A percentile compares a stretch with the other conserved stretches of the same genome.
Conservation (phyloP, 2,888 invertebrate species). For the Polyploca ridens region DNA sequence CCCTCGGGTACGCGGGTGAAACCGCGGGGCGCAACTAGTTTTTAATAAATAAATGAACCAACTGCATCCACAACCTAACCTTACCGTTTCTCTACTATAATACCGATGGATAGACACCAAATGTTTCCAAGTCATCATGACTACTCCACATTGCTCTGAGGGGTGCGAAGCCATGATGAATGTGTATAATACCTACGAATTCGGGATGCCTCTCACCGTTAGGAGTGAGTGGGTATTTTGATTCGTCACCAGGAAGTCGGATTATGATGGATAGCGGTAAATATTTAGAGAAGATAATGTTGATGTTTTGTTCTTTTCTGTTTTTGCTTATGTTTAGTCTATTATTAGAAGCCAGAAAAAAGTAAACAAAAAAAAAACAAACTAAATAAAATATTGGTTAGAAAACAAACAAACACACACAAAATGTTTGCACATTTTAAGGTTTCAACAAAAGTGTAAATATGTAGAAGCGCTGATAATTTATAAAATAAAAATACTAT, state of each 20-base stretch:
- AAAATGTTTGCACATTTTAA: too few species aligned
- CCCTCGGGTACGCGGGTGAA: too few species aligned
- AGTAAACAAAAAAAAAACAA: too few species aligned
- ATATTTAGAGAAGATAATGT: not conserved
- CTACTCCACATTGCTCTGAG: conserved; percentile 33
- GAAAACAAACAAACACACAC: too few species aligned
- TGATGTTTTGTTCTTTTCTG: too few species aligned
- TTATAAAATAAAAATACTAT: too few species aligned
- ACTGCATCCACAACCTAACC: conserved; percentile 38
- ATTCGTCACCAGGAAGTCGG: conserved; percentile 9
- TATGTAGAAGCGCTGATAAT: too few species aligned
- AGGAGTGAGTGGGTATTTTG: conserved; percentile 7
- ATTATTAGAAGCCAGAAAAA: too few species aligned
- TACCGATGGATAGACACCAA: conserved; percentile 77
- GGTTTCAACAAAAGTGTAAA: too few species aligned
- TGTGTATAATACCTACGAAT: conserved; percentile 6
- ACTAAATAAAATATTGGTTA: too few species aligned
- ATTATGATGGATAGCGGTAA: conserved; percentile 15
- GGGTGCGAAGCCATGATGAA: conserved; percentile 22
- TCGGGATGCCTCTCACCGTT: conserved; percentile 6
- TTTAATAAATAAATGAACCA: not conserved
- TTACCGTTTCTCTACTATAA: conserved; percentile 57
- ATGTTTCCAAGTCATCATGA: conserved; percentile 74
- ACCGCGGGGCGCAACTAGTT: too few species aligned
- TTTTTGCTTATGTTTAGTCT: too few species aligned